These are phyloP conservation scores for Ophiothrix spiculata DNA, from an alignment of 35 echinoderm and acorn worm genomes.

Conservation along the genomic window DNA sequence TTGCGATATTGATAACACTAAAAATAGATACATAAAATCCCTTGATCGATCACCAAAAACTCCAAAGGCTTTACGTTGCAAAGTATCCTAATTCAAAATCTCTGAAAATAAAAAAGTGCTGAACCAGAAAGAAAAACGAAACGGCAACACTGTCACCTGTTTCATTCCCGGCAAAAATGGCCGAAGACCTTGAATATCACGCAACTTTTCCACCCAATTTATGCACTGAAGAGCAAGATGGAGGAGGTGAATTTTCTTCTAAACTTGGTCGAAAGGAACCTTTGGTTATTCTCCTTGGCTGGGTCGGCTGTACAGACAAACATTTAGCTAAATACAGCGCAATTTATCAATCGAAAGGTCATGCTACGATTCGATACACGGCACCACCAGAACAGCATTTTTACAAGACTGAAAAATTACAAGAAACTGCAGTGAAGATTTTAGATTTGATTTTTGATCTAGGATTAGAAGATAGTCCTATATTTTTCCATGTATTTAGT, in stretches of 20 bases:
- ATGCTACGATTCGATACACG: constrained; percentile 82
- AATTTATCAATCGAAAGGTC: constrained; percentile 87
- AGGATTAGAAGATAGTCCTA: constrained; percentile 75
- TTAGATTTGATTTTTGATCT: constrained; percentile 83
- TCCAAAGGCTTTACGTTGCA: too few relatives aligned
- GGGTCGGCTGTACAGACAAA: constrained; percentile 82
- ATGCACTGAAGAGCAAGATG: constrained; percentile 13
- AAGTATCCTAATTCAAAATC: too few relatives aligned
- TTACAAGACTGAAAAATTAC: constrained; percentile 18
- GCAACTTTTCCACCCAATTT: constrained; percentile 86
- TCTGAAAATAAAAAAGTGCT: too few relatives aligned
- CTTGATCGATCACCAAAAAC: too few relatives aligned
- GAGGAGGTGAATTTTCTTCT: background rate
- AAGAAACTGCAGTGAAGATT: constrained; percentile 55
- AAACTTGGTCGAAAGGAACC: constrained; percentile 45
- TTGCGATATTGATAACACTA: too few relatives aligned
- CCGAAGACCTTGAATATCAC: constrained; percentile 87
- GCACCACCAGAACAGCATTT: constrained; percentile 42
- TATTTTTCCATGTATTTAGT: constrained; percentile 93
- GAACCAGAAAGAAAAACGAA: background rate
- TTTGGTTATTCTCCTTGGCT: constrained; percentile 78
- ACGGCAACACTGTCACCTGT: background rate
- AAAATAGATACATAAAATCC: too few relatives aligned
- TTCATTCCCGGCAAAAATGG: background rate
- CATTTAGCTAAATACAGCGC: constrained; percentile 87